Evolutionary conservation across 2,888 invertebrate genomes (phyloP).

Genomic region (Scelioninae gen. 2): DNA sequence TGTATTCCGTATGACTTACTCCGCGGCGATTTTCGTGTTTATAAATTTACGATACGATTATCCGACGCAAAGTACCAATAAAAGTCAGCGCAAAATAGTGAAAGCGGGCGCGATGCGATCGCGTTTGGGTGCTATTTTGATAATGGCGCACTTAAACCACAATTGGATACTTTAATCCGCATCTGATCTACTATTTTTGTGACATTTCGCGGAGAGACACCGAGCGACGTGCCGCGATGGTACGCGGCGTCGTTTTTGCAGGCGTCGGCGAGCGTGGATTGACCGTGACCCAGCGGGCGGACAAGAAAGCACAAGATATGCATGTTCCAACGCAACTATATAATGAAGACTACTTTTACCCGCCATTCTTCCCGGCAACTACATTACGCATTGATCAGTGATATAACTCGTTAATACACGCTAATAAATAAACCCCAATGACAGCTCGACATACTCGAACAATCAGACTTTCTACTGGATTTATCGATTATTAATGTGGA

Average conservation of each 20-base stretch:
- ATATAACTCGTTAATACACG: conserved; percentile 33
- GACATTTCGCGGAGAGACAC: conserved; percentile 37
- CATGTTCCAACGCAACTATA: conserved; percentile 11
- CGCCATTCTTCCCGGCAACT: conserved; percentile 33
- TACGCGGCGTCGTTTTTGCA: conserved; percentile 33
- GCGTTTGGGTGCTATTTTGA: conserved; percentile 43
- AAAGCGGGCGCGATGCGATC: conserved; percentile 38
- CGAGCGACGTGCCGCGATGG: conserved; percentile 33
- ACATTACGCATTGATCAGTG: conserved; percentile 43
- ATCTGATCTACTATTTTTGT: conserved; percentile 44
- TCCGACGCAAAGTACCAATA: conserved; percentile 54
- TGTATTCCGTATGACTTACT: conserved; percentile 39
- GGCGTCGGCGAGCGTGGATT: conserved; percentile 14
- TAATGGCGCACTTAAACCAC: conserved; percentile 37
- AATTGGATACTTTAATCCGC: conserved; percentile 51
- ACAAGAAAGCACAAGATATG: conserved; percentile 33
- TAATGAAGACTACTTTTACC: conserved; percentile 48
- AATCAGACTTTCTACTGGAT: conserved; percentile 48
- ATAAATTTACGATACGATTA: conserved; percentile 57
- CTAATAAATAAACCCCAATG: conserved; percentile 33
- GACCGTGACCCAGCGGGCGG: conserved; percentile 47
- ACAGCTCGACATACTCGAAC: conserved; percentile 39
- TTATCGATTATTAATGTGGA: conserved; percentile 43
- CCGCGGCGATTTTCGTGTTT: conserved; percentile 40
- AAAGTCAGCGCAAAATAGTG: conserved; percentile 52